phyloP scores from a whole-genome alignment of 2,888 invertebrate genomes.

The Ochlodes sylvanus region DNA sequence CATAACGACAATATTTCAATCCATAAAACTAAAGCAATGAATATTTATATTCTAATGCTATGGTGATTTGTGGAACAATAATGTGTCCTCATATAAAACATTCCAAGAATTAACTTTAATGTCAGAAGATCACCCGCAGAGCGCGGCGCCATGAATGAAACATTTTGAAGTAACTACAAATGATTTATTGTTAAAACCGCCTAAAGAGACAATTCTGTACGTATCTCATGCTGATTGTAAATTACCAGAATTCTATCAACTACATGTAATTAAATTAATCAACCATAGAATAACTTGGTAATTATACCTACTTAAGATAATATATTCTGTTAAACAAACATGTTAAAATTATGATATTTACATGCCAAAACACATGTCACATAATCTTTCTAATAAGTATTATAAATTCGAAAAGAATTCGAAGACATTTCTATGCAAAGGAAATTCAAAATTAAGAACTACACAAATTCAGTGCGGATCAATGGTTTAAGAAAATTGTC shows the following conservation, averaged over 20 bases:
- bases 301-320: too few relatives aligned
- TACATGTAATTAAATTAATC: too few relatives aligned
- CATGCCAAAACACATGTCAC: too few relatives aligned
- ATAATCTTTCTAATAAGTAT: too few relatives aligned
- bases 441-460: too few relatives aligned
- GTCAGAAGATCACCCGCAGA: constrained; percentile 4
- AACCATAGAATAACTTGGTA: too few relatives aligned
- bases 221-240: constrained; percentile 17
- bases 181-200: constrained; percentile 16
- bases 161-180: background rate
- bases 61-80: constrained; percentile 11
- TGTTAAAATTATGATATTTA: too few relatives aligned
- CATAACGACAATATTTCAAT: constrained; percentile 7
- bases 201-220: constrained; percentile 6
- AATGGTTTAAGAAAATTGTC: too few relatives aligned
- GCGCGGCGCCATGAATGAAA: constrained; percentile 11
- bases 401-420: too few relatives aligned
- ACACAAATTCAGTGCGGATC: too few relatives aligned
- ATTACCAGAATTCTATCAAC: constrained; percentile 10
- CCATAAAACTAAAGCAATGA: background rate
- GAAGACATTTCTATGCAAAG: too few relatives aligned
- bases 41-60: background rate
- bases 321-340: too few relatives aligned
- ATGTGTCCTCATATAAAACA: constrained; percentile 1
- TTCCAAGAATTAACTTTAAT: background rate